Base-by-base conservation (phyloP, 2,113 vertebrate species). In the Gopherus flavomarginatus region DNA sequence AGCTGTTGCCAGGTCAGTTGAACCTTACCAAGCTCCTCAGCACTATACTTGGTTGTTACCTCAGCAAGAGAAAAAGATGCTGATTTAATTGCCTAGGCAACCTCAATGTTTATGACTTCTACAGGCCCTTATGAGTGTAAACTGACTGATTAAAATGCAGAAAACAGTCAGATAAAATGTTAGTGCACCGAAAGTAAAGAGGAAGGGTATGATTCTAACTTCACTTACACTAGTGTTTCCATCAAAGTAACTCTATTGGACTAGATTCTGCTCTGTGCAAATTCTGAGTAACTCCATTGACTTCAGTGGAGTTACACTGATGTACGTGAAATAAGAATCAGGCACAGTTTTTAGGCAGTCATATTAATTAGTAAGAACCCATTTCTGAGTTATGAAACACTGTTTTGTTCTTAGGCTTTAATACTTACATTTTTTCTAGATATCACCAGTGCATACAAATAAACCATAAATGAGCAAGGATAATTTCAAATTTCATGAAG, bases 81-180 rank as follows among this genome's bases (percentile, higher is more conserved):
- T 81, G 83, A 97, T 91, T 96, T 95, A 90, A 97, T 95, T 96
- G 91, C 93, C 95, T 91, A 85, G 94, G 90, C 83, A 97, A 96
- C 94, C 82, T 92, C 88, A 11, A 82, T 47, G 92, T 90, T 94
- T 87, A 90, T 91, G 88, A 84, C 86, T 91, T 3, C 1, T 84
- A 89, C 90, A 12, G 21, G 42, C 92, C 27, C 62, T 94, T 86
- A 54, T 79, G 53, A 91, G 81, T 2, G 0, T 1, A 88, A 88
- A 59, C 91, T 0, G 0, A 54, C 50, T 97, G 38, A 72, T 79
- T 89, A 88, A 90, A 54, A 80, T 11, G n/a, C 90, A 77, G 3
- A n/a, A 95, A 90, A 91, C 31, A 85, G 57, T 86, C 92, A 75
- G 93, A 85, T 79, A 91, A 91, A 12, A 31, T 4, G 86, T 56